Evolutionary conservation across 2,113 vertebrate genomes (phyloP).

Genomic region (Sardina pilchardus): DNA sequence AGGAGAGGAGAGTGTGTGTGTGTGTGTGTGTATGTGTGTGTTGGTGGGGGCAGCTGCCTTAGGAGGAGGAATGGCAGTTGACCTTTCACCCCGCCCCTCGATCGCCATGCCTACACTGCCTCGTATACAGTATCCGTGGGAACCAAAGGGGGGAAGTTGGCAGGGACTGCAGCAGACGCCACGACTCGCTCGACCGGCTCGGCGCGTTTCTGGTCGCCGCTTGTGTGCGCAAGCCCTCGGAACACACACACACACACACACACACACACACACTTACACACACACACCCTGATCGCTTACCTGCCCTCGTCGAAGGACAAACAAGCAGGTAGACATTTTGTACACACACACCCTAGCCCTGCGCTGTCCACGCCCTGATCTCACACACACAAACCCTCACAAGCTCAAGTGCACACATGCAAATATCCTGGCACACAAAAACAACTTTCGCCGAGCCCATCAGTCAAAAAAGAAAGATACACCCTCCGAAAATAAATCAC

Average conservation of each 20-base stretch:
- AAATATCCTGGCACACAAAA: not conserved
- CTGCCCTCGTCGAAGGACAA: not conserved
- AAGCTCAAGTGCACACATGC: not conserved
- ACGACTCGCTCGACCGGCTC: conserved; percentile 59
- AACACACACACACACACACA: not conserved
- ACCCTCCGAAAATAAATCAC: not conserved
- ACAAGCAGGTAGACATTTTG: not conserved
- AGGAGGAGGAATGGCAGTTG: conserved; percentile 56
- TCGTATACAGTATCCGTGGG: conserved; percentile 55
- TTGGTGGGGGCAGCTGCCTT: conserved; percentile 50
- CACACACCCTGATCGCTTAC: not conserved
- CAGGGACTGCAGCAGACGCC: conserved; percentile 37
- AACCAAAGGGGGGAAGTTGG: conserved; percentile 30
- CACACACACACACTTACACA: not conserved
- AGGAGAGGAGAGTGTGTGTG: too few species aligned
- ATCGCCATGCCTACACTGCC: conserved; percentile 34
- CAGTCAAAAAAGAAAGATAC: not conserved
- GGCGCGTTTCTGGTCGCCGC: conserved; percentile 53
- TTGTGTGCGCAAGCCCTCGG: not conserved
- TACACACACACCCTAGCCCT: not conserved
- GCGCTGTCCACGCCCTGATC: not conserved
- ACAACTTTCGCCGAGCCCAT: not conserved
- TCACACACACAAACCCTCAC: not conserved
- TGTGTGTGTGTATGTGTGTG: too few species aligned
- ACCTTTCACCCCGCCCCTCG: conserved; percentile 56